Conservation (phyloP, 2,797 vertebrate species). For the Tokudaia tokunoshimensis region DNA sequence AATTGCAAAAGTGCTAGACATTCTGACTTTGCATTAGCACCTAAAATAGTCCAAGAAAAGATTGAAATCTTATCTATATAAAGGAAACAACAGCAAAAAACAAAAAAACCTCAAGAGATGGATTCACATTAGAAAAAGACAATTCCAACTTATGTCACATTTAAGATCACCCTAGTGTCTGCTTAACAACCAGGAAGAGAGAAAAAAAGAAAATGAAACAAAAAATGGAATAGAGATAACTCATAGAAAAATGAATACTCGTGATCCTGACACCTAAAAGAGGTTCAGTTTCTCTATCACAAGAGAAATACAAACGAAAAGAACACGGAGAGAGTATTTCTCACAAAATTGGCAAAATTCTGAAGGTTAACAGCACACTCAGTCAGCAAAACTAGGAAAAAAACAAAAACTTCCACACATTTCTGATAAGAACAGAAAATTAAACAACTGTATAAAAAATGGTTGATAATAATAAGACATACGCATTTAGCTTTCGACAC, state of each 20-base stretch:
- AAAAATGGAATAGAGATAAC: background rate
- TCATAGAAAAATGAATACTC: slow-evolving; percentile 17
- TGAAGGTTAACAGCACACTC: background rate
- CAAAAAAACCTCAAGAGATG: background rate
- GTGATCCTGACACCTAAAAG: background rate
- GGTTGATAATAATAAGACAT: background rate
- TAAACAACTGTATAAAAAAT: background rate
- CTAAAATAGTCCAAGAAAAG: background rate
- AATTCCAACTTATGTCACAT: background rate
- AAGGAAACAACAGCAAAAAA: background rate
- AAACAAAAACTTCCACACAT: background rate
- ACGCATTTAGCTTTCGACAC: background rate
- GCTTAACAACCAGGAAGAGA: background rate
- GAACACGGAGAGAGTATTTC: background rate
- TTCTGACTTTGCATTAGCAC: slow-evolving; percentile 27
- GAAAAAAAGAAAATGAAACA: background rate
- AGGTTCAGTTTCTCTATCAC: background rate
- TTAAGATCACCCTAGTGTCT: background rate
- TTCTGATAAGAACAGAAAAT: background rate
- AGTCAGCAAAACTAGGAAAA: background rate
- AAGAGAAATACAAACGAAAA: slow-evolving; percentile 37
- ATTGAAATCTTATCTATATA: background rate
- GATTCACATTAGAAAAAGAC: background rate
- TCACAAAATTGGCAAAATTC: background rate
- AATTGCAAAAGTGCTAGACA: background rate